A percentile compares a stretch with the other conserved stretches of the same genome.
These are phyloP conservation scores for Agrypnia vestita DNA, from an alignment of 1,140 invertebrate species.

Conservation along the genomic window DNA sequence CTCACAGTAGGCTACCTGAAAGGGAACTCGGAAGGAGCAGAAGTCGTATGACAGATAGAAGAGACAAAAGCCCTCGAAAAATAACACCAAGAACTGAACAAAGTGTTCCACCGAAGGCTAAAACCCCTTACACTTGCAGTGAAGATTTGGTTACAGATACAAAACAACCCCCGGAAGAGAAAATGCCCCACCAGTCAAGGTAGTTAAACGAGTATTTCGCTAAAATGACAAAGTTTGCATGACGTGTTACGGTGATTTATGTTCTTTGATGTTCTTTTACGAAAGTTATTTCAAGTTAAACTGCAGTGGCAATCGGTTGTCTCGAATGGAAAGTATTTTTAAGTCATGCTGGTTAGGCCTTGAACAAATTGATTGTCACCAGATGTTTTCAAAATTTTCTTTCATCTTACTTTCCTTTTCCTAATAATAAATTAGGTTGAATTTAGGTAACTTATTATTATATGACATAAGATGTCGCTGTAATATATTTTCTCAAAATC, in stretches of 20 bases:
- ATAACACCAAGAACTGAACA: background rate
- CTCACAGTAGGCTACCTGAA: background rate
- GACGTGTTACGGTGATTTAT: no score
- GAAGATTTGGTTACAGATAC: background rate
- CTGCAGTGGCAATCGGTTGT: no score
- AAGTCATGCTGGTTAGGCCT: no score
- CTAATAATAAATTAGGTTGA: conserved; percentile 1
- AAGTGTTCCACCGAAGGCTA: background rate
- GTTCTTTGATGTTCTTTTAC: no score
- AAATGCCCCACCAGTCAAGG: background rate
- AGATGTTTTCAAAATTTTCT: no score
- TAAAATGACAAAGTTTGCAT: background rate
- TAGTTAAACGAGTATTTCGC: background rate
- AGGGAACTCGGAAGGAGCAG: conserved; percentile 6
- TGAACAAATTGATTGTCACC: no score
- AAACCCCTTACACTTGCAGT: background rate
- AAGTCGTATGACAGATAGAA: background rate
- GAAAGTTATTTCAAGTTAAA: no score
- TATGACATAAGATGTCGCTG: background rate
- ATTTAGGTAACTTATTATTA: background rate
- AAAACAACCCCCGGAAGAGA: background rate
- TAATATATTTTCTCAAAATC: background rate
- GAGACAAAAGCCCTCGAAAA: background rate
- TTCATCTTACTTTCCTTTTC: no score
- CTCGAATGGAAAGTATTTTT: no score